Evolutionary conservation across 2,888 invertebrate genomes (phyloP).

Genomic region (Ophion costatus): DNA sequence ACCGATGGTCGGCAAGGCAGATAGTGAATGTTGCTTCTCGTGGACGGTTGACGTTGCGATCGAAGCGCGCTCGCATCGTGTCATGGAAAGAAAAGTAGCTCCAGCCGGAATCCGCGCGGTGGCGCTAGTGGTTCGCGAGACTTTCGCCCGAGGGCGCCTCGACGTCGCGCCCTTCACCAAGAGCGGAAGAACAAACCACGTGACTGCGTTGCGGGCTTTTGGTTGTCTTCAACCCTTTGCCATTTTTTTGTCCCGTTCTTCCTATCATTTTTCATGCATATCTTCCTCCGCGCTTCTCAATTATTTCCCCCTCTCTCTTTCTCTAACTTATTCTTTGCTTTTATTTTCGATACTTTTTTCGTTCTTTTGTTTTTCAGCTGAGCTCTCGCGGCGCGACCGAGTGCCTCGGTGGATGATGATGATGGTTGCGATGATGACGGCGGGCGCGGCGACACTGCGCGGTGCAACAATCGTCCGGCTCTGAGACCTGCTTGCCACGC

Average conservation of each 20-base stretch:
- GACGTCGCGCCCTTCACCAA: too few species aligned
- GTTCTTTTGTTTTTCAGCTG: slow-evolving; percentile 72
- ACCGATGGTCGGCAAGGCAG: neutral
- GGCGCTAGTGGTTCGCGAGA: slow-evolving; percentile 7
- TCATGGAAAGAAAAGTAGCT: slow-evolving; percentile 42
- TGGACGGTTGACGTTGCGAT: slow-evolving; percentile 2
- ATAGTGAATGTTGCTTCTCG: neutral
- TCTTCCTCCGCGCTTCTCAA: neutral
- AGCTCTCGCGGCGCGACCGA: slow-evolving; percentile 76
- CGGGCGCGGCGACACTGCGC: slow-evolving; percentile 84
- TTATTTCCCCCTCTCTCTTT: neutral
- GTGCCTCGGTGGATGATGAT: slow-evolving; percentile 80
- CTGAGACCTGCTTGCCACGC: slow-evolving; percentile 79
- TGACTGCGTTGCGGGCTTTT: too few species aligned
- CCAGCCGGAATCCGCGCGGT: neutral
- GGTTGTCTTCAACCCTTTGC: too few species aligned
- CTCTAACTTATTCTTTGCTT: neutral
- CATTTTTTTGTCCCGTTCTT: neutral
- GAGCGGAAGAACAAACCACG: too few species aligned
- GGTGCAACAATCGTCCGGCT: slow-evolving; percentile 86
- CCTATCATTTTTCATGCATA: neutral
- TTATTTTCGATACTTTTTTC: neutral
- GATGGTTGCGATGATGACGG: slow-evolving; percentile 85
- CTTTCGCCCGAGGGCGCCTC: neutral
- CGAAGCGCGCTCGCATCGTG: slow-evolving; percentile 45